A percentile compares a stretch with the other conserved stretches of the same genome.
phyloP scores from a whole-genome alignment of 2,113 vertebrate species.

The Tylochromis polylepis region DNA sequence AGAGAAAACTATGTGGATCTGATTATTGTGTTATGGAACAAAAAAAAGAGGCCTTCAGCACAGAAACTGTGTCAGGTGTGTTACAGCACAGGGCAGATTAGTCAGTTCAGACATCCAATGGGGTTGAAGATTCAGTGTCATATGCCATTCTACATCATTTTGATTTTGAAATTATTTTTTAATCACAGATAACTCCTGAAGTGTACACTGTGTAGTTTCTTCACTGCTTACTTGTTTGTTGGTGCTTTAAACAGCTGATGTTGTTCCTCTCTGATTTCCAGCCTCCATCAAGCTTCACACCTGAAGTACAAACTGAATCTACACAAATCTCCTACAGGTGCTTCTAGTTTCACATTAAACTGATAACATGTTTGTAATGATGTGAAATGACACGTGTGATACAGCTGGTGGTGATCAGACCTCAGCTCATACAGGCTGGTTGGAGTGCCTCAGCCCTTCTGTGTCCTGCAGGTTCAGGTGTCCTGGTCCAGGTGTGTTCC shows the following conservation, averaged over 20 bases:
- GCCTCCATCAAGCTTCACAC: background rate
- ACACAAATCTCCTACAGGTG: background rate
- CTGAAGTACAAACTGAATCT: background rate
- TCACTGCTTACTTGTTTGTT: background rate
- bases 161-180: no score
- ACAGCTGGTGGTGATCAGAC: background rate
- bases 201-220: background rate
- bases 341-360: background rate
- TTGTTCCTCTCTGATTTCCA: background rate
- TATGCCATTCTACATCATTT: background rate
- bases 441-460: background rate
- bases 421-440: background rate
- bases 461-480: background rate
- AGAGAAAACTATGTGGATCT: background rate
- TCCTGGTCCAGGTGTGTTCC: background rate
- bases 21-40: background rate
- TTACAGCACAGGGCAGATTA: background rate
- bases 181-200: background rate
- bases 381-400: background rate
- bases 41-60: background rate
- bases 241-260: background rate
- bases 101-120: fast-evolving
- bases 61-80: background rate
- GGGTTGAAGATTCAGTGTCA: background rate
- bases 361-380: background rate